Conservation (phyloP, 2,797 vertebrate species). For the Takifugu ocellatus region DNA sequence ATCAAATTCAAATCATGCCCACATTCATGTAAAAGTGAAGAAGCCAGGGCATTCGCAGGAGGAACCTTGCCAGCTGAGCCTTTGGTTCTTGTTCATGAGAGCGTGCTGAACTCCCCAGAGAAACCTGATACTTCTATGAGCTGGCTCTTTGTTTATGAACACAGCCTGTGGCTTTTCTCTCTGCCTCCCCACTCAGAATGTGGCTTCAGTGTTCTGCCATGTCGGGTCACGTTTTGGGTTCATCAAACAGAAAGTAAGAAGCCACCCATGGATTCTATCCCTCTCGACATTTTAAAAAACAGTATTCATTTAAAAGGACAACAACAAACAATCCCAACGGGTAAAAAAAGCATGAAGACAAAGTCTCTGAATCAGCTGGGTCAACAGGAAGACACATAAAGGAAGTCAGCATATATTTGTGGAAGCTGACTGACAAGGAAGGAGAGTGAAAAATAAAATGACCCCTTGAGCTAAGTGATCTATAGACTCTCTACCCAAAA, state of each 20-base stretch:
- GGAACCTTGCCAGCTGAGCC: conserved; percentile 24
- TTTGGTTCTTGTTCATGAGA: conserved; percentile 53
- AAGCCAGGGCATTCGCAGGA: conserved; percentile 34
- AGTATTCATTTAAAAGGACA: background rate
- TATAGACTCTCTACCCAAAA: no score
- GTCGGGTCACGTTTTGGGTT: conserved; percentile 28
- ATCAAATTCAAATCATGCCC: no score
- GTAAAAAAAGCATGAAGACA: conserved; percentile 32
- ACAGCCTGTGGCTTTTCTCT: conserved; percentile 20
- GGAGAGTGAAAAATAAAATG: background rate
- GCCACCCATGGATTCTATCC: no score
- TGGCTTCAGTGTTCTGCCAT: conserved; percentile 25
- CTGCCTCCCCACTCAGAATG: conserved; percentile 24
- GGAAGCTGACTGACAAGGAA: conserved; percentile 22
- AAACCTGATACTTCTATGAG: conserved; percentile 43
- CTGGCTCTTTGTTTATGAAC: conserved; percentile 35
- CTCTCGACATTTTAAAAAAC: background rate
- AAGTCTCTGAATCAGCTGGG: conserved; percentile 34
- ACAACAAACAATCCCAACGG: background rate
- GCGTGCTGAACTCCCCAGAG: conserved; percentile 33
- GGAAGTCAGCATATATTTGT: conserved; percentile 27
- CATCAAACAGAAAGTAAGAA: conserved; percentile 10
- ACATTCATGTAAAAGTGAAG: conserved; percentile 46
- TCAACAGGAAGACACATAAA: conserved; percentile 31
- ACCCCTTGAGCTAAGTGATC: no score